phyloP scores from a whole-genome alignment of 2,113 vertebrate species.

The Elgaria multicarinata region DNA sequence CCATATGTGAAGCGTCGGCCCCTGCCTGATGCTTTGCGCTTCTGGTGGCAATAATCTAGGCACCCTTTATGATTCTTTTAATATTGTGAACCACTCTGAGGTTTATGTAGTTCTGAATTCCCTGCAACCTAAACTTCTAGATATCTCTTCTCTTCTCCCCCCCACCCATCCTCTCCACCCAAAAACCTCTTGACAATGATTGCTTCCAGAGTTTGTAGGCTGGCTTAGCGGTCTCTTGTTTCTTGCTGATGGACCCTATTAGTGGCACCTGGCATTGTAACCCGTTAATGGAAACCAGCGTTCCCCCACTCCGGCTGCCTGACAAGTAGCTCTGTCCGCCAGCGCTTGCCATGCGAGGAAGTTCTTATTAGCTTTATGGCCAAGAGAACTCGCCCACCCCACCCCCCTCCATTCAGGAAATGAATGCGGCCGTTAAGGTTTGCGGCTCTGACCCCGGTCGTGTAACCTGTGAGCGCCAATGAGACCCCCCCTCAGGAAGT shows the following conservation, averaged over 20 bases:
- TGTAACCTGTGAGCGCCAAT: conserved; percentile 81
- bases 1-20: conserved; percentile 66
- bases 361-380: conserved; percentile 92
- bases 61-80: conserved; percentile 12
- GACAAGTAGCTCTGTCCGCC: conserved; percentile 73
- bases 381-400: conserved; percentile 82
- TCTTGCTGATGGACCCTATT: conserved; percentile 87
- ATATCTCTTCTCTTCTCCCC: not conserved
- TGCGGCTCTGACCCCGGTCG: conserved; percentile 78
- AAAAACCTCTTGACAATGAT: conserved; percentile 69
- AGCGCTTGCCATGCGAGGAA: conserved; percentile 78
- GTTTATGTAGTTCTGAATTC: conserved; percentile 39
- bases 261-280: conserved; percentile 88
- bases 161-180: conserved; percentile 3
- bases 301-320: conserved; percentile 68
- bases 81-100: conserved; percentile 43
- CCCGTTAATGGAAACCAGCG: conserved; percentile 86
- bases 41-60: conserved; percentile 5
- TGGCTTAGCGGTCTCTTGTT: conserved; percentile 81
- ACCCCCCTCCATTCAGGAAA: conserved; percentile 84
- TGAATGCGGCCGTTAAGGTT: conserved; percentile 85
- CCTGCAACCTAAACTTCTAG: not conserved
- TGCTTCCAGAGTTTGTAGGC: conserved; percentile 81
- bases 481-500: conserved; percentile 79
- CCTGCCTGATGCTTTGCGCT: conserved; percentile 26